These are phyloP conservation scores for Ataeniobius toweri DNA, from an alignment of 2,797 vertebrate species.

Conservation along the genomic window DNA sequence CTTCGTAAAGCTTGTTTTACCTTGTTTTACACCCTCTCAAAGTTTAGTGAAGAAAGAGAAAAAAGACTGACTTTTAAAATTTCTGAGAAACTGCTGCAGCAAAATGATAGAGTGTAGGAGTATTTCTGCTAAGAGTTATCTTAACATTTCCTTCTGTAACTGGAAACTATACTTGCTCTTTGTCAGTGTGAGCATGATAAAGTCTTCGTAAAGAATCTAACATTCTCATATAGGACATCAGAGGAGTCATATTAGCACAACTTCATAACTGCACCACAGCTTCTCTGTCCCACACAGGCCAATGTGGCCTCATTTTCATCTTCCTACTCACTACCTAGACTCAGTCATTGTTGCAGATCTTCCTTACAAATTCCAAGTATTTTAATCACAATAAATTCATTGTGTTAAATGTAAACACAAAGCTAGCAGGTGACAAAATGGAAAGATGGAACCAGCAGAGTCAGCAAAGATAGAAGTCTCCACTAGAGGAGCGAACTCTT, in stretches of 20 bases:
- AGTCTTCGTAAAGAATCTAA: constrained; percentile 18
- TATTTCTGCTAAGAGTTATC: constrained; percentile 16
- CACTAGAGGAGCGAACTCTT: constrained; percentile 45
- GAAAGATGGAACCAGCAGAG: constrained; percentile 39
- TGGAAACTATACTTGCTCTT: constrained; percentile 1
- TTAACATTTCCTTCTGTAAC: neutral
- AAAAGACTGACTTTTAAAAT: constrained; percentile 30
- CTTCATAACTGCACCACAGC: constrained; percentile 74
- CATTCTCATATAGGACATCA: constrained; percentile 42
- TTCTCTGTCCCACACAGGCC: constrained; percentile 71
- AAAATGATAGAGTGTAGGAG: neutral
- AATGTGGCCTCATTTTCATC: constrained; percentile 57
- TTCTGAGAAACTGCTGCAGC: constrained; percentile 9
- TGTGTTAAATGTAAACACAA: constrained; percentile 38
- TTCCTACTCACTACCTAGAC: constrained; percentile 38
- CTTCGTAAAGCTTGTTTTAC: constrained; percentile 29
- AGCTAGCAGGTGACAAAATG: constrained; percentile 24
- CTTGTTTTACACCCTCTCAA: constrained; percentile 21
- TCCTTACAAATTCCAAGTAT: constrained; percentile 28
- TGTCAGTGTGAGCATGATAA: neutral
- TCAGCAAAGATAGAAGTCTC: constrained; percentile 55
- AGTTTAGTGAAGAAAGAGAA: constrained; percentile 7
- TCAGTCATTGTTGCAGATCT: constrained; percentile 20
- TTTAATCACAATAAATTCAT: constrained; percentile 18
- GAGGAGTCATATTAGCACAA: constrained; percentile 59